These are phyloP conservation scores for Psephotus haematonotus DNA, from an alignment of 2,113 vertebrate species.

Conservation along the genomic window DNA sequence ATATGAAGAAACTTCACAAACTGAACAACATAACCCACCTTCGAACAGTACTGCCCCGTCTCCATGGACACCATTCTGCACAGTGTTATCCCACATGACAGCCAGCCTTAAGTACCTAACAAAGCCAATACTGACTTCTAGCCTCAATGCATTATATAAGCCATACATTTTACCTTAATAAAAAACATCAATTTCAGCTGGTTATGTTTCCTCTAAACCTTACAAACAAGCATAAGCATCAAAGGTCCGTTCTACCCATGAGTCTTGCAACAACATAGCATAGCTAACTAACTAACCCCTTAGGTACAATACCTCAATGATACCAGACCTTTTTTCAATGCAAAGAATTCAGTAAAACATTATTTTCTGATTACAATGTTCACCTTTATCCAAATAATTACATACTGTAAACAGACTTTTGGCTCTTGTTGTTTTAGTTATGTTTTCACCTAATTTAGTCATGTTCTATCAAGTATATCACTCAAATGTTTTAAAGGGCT, in stretches of 20 bases:
- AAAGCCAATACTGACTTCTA: neutral
- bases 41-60: neutral
- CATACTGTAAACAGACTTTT: neutral
- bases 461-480: neutral
- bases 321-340: neutral
- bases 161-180: neutral
- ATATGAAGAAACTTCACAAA: conserved; percentile 18
- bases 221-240: neutral
- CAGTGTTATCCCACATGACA: neutral
- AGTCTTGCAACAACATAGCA: neutral
- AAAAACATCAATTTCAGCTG: neutral
- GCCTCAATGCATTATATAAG: neutral
- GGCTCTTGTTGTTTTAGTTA: neutral
- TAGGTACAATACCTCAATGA: neutral
- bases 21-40: neutral
- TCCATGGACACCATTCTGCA: neutral
- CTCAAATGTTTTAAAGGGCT: neutral
- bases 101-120: neutral
- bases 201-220: neutral
- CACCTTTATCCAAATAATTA: neutral
- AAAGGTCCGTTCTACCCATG: neutral
- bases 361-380: neutral
- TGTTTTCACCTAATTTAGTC: neutral
- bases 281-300: neutral
- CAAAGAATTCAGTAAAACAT: neutral